Evolutionary conservation across 2,113 vertebrate species (phyloP).

Genomic region (Mesembrinibis cayennensis): DNA sequence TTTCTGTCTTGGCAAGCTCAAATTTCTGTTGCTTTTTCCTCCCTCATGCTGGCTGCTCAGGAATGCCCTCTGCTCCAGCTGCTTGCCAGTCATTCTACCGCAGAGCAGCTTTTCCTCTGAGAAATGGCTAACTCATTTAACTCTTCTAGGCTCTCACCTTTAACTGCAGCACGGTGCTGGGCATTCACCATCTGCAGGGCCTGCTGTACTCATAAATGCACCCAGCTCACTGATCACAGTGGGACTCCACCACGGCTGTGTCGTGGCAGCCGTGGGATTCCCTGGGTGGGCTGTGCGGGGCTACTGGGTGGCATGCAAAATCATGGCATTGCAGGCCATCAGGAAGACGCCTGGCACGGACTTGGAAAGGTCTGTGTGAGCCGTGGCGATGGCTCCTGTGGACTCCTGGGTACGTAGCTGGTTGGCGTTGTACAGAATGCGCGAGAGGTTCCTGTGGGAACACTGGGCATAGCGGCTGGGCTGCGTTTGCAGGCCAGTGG

Average conservation of each 20-base stretch:
- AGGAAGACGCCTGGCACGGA: neutral
- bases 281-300: neutral
- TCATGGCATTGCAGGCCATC: neutral
- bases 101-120: neutral
- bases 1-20: neutral
- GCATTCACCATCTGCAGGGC: neutral
- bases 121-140: neutral
- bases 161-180: neutral
- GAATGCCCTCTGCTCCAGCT: neutral
- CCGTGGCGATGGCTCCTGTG: neutral
- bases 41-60: neutral
- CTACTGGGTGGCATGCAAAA: fast-evolving
- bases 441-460: neutral
- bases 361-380: neutral
- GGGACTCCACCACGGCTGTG: neutral
- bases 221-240: fast-evolving
- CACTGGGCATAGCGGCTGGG: neutral
- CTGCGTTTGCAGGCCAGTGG: neutral
- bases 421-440: neutral
- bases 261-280: neutral
- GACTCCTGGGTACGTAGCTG: fast-evolving
- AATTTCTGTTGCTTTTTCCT: neutral
- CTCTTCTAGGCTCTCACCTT: neutral
- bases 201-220: neutral
- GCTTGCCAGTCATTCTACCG: neutral